Conservation (phyloP, 2,797 vertebrate genomes). For the Adelosebastes latens region DNA sequence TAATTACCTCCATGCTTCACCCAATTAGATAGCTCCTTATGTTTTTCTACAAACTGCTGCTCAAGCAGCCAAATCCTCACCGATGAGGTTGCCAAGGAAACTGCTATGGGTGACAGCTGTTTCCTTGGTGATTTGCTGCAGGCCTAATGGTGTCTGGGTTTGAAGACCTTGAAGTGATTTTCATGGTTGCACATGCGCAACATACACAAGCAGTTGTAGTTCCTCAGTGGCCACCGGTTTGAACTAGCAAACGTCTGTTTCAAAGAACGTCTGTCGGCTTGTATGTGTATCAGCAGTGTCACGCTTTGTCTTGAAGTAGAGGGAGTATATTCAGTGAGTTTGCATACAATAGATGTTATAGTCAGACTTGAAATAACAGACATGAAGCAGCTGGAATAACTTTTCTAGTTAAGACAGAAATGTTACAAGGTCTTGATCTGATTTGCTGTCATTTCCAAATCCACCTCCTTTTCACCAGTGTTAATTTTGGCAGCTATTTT, state of each 20-base stretch:
- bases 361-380: not conserved
- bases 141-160: conserved; percentile 64
- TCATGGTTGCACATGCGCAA: conserved; percentile 2
- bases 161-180: conserved; percentile 44
- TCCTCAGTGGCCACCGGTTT: not conserved
- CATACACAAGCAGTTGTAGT: not conserved
- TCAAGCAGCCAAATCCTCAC: conserved; percentile 66
- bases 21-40: conserved; percentile 55
- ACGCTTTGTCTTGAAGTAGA: not conserved
- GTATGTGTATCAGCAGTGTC: conserved; percentile 9
- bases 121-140: conserved; percentile 81
- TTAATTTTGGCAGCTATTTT: too few species aligned
- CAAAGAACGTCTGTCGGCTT: not conserved
- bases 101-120: conserved; percentile 79
- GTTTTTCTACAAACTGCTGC: conserved; percentile 44
- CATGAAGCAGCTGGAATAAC: not conserved
- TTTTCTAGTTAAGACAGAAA: not conserved
- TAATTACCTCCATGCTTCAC: conserved; percentile 37
- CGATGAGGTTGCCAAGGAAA: conserved; percentile 81
- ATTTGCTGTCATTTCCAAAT: not conserved
- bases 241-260: not conserved
- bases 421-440: not conserved
- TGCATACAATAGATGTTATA: not conserved
- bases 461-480: not conserved
- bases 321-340: not conserved